These are phyloP conservation scores for Melanogrammus aeglefinus DNA, from an alignment of 2,797 vertebrate species.

Conservation along the genomic window DNA sequence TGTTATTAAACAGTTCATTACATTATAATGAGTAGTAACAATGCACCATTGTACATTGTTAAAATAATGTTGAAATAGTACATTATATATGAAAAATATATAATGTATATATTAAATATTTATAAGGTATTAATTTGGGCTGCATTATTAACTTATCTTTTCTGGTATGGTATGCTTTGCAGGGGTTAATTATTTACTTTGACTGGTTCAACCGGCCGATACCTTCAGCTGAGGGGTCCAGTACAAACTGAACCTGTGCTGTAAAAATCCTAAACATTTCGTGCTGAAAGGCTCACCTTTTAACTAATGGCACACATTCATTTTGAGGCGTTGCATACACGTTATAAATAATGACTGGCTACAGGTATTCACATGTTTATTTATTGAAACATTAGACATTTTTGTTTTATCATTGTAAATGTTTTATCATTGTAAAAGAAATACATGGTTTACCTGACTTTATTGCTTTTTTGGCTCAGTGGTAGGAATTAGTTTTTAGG, in stretches of 20 bases:
- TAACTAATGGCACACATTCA: background rate
- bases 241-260: background rate
- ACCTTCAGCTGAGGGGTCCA: background rate
- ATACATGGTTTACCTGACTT: background rate
- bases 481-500: background rate
- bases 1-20: too few relatives aligned
- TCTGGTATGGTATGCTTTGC: too few relatives aligned
- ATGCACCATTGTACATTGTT: too few relatives aligned
- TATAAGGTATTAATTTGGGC: too few relatives aligned
- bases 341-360: background rate
- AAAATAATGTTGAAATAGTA: too few relatives aligned
- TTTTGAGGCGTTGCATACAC: background rate
- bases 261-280: background rate
- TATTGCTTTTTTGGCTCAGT: background rate
- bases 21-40: too few relatives aligned
- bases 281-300: background rate
- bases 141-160: too few relatives aligned
- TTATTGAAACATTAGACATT: background rate
- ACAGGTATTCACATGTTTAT: background rate
- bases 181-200: background rate
- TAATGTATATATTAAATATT: too few relatives aligned
- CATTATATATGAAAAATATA: too few relatives aligned
- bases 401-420: background rate
- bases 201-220: background rate
- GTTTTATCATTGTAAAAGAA: too few relatives aligned